Percentiles rank a stretch among this genome's conserved stretches.
Conservation (phyloP, 1,140 invertebrate species). For the Wasmannia auropunctata region DNA sequence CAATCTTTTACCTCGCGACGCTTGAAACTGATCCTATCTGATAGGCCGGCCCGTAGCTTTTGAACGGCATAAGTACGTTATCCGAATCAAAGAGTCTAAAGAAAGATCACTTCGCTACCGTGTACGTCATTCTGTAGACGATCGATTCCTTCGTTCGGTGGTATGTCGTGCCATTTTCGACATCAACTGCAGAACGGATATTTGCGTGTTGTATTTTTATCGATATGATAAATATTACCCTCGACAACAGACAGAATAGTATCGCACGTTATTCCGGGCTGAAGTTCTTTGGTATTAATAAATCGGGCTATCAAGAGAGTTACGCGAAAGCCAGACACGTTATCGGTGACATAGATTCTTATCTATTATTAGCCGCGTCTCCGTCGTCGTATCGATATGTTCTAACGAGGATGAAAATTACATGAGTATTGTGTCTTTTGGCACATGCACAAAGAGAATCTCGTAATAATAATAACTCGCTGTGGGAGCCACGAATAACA, state of each 20-base stretch:
- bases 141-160: background rate
- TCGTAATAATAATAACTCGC: background rate
- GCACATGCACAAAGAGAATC: background rate
- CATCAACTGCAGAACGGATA: background rate
- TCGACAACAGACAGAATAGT: background rate
- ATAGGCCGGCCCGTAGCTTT: constrained; percentile 26
- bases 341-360: background rate
- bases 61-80: background rate
- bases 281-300: constrained; percentile 1
- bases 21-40: constrained; percentile 17
- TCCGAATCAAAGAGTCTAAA: constrained; percentile 37
- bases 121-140: background rate
- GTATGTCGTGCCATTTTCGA: background rate
- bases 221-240: background rate
- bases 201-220: constrained; percentile 13
- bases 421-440: background rate
- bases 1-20: constrained; percentile 15
- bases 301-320: background rate
- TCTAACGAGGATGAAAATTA: background rate
- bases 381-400: background rate
- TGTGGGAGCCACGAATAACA: background rate
- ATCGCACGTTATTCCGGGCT: background rate
- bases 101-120: background rate
- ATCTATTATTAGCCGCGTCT: constrained; percentile 27
- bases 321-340: background rate